Evolutionary conservation across 2,888 invertebrate genomes (phyloP).

Genomic region (Charanyca ferruginea): DNA sequence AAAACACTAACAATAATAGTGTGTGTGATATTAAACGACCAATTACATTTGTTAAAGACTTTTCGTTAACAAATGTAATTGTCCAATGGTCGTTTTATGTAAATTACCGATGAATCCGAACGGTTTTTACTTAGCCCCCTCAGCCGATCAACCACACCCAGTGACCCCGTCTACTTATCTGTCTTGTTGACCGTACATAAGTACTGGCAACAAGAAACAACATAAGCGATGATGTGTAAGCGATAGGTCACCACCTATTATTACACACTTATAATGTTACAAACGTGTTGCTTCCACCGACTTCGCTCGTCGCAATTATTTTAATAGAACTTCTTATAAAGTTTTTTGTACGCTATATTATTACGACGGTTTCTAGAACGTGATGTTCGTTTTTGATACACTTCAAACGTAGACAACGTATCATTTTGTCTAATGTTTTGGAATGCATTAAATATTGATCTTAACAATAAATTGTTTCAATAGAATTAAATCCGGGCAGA

Average conservation of each 20-base stretch:
- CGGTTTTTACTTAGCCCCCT: no score
- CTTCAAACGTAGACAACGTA: not conserved
- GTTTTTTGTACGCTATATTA: not conserved
- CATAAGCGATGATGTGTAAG: conserved; percentile 39
- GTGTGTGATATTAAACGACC: no score
- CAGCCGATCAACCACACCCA: no score
- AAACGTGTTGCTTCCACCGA: conserved; percentile 19
- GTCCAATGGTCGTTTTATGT: no score
- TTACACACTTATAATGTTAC: conserved; percentile 11
- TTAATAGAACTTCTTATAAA: conserved; percentile 27
- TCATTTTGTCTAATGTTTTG: no score
- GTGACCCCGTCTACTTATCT: not conserved
- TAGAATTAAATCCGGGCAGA: no score
- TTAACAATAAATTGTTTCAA: no score
- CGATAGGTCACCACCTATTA: conserved; percentile 49
- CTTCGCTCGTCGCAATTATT: conserved; percentile 34
- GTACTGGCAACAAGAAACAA: conserved; percentile 26
- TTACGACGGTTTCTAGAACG: not conserved
- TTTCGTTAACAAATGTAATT: no score
- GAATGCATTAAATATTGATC: no score
- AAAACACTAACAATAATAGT: no score
- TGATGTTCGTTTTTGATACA: not conserved
- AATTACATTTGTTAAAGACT: no score
- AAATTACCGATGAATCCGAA: no score
- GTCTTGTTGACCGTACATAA: not conserved